Percentiles rank a stretch among this genome's conserved stretches.
These are phyloP conservation scores for Lynx canadensis DNA, from an alignment of 2,113 vertebrate species.

Conservation along the genomic window DNA sequence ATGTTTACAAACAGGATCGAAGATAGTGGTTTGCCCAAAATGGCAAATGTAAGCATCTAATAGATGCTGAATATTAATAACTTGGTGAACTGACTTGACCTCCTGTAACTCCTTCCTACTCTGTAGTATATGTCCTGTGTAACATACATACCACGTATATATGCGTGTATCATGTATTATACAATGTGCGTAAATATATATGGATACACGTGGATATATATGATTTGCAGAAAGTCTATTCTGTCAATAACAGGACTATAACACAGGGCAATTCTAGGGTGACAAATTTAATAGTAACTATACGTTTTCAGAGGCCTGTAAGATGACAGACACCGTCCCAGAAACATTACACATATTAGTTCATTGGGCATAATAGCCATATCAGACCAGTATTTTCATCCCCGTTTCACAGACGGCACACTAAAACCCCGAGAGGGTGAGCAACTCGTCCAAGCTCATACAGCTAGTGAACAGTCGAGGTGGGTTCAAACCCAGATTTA, in stretches of 20 bases:
- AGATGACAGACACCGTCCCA: background rate
- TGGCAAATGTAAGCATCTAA: background rate
- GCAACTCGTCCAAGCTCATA: background rate
- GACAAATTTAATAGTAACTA: background rate
- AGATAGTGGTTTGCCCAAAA: background rate
- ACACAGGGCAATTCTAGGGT: background rate
- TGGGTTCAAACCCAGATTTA: background rate
- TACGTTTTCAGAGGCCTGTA: background rate
- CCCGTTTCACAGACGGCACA: background rate
- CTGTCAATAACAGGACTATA: background rate
- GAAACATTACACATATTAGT: background rate
- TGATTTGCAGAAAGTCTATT: background rate
- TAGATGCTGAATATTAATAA: background rate
- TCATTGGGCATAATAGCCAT: background rate
- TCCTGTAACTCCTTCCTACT: background rate
- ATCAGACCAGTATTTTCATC: background rate
- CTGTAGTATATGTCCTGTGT: background rate
- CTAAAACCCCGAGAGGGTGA: background rate
- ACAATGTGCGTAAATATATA: background rate
- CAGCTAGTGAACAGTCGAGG: background rate
- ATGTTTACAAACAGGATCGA: background rate
- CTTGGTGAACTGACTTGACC: background rate
- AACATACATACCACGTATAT: background rate
- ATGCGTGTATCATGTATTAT: background rate
- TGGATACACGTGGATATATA: too few relatives aligned